Evolutionary conservation across 2,888 invertebrate species (phyloP).

Genomic region (Spodoptera exigua): DNA sequence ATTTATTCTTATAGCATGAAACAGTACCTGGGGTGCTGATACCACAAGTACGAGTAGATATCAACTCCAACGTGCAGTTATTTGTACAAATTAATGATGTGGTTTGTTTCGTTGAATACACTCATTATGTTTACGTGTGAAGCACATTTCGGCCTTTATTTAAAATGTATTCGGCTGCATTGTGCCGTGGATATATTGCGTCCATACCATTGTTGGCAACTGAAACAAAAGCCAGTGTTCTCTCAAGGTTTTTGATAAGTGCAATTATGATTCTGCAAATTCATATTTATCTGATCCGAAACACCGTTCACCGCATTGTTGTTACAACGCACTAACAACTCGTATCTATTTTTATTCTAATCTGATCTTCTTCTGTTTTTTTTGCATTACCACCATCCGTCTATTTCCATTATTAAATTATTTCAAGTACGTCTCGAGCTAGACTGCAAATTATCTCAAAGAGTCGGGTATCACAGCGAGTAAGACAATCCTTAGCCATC

Average conservation of each 20-base stretch:
- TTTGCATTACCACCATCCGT: neutral
- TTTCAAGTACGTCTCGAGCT: neutral
- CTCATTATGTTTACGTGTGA: slow-evolving; percentile 65
- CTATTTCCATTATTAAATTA: slow-evolving; percentile 3
- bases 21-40: neutral
- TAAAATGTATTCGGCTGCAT: slow-evolving; percentile 65
- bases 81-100: slow-evolving; percentile 50
- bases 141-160: slow-evolving; percentile 66
- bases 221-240: slow-evolving; percentile 72
- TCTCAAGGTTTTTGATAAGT: slow-evolving; percentile 71
- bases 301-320: slow-evolving; percentile 53
- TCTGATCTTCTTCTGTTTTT: slow-evolving; percentile 25
- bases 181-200: slow-evolving; percentile 62
- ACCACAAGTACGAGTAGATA: slow-evolving; percentile 19
- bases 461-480: neutral
- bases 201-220: slow-evolving; percentile 67
- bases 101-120: slow-evolving; percentile 50
- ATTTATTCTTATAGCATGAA: neutral
- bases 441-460: slow-evolving; percentile 2
- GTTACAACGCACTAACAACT: slow-evolving; percentile 24
- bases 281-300: slow-evolving; percentile 69
- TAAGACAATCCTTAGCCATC: neutral
- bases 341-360: slow-evolving; percentile 14
- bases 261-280: slow-evolving; percentile 71
- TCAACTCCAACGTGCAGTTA: slow-evolving; percentile 26